These are phyloP conservation scores for Charaxes varanes DNA, from an alignment of 1,140 invertebrate species.

Conservation along the genomic window DNA sequence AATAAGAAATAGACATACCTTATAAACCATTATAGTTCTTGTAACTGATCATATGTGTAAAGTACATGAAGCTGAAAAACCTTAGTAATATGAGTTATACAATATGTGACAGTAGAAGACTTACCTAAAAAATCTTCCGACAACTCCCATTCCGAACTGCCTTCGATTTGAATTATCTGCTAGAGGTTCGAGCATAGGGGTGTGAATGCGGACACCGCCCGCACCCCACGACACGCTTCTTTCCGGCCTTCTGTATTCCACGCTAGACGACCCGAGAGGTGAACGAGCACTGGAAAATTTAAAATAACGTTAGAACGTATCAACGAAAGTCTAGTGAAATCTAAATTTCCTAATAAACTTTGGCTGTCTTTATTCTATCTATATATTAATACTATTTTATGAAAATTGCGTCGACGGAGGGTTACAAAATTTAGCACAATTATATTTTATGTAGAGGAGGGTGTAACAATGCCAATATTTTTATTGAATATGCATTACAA, in stretches of 20 bases:
- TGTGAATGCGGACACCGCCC: constrained; percentile 79
- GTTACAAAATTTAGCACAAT: too few species aligned
- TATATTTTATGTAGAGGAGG: too few species aligned
- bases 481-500: too few species aligned
- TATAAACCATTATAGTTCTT: too few species aligned
- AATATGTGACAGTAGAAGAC: constrained; percentile 9
- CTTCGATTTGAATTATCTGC: constrained; percentile 88
- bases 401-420: too few species aligned
- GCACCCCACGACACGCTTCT: constrained; percentile 65
- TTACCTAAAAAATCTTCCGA: constrained; percentile 86
- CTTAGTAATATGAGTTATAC: not conserved
- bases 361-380: not conserved
- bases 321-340: constrained; percentile 4
- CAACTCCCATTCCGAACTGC: constrained; percentile 89
- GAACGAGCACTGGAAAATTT: constrained; percentile 54
- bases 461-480: too few species aligned
- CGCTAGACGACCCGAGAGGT: constrained; percentile 44
- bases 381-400: too few species aligned
- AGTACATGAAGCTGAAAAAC: too few species aligned
- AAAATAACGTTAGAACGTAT: too few species aligned
- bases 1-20: too few species aligned
- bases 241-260: constrained; percentile 55
- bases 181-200: constrained; percentile 79
- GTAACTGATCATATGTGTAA: too few species aligned
- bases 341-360: not conserved